phyloP scores from a whole-genome alignment of 2,797 vertebrate genomes.

The Pygocentrus nattereri region DNA sequence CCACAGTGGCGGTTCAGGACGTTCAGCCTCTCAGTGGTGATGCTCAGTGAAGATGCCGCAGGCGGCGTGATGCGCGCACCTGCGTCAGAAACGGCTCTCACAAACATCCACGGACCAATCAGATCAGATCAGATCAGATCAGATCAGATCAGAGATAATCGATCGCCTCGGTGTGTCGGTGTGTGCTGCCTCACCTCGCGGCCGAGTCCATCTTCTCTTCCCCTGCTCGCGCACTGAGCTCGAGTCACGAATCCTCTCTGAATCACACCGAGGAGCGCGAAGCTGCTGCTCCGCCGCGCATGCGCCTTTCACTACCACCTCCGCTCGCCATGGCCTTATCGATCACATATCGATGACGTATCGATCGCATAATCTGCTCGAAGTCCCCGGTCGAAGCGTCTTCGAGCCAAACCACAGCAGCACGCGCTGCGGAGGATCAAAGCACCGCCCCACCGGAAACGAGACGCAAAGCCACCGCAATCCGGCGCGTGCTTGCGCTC shows the following conservation, averaged over 20 bases:
- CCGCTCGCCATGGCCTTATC: background rate
- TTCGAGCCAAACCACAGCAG: background rate
- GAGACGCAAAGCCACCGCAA: background rate
- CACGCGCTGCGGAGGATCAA: slow-evolving; percentile 6
- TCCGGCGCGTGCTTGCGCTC: background rate
- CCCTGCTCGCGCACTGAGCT: background rate
- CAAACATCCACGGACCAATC: background rate
- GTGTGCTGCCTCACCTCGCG: slow-evolving; percentile 4
- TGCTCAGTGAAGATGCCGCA: slow-evolving; percentile 16
- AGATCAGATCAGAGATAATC: background rate
- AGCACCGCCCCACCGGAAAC: slow-evolving; percentile 1
- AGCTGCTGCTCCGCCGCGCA: background rate
- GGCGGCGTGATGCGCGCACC: slow-evolving; percentile 39
- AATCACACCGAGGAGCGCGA: background rate
- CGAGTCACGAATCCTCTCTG: slow-evolving; percentile 17
- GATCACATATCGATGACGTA: background rate
- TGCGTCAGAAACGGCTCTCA: background rate
- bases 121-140: too few relatives aligned
- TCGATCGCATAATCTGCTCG: background rate
- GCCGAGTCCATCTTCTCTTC: background rate
- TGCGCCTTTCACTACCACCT: background rate
- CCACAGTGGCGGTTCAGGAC: too few relatives aligned
- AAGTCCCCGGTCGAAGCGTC: background rate
- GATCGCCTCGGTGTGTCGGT: background rate
- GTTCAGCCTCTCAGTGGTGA: too few relatives aligned